Evolutionary conservation across 2,888 invertebrate genomes (phyloP), one percentile per base, ranked within the genome.

Genomic region (Philereme transversata): DNA sequence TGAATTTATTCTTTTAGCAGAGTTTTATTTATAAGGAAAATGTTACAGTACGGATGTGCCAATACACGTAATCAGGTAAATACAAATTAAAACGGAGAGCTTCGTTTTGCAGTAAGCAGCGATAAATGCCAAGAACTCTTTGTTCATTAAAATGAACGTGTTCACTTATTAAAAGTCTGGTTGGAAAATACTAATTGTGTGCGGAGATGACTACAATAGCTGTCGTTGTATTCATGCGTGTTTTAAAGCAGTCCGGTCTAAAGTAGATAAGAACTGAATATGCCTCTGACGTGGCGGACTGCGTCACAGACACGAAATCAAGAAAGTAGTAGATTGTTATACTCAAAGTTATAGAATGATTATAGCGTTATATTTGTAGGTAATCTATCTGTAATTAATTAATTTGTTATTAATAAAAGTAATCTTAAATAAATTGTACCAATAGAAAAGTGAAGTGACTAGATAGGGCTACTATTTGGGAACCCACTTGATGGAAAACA

Each of bases 1-100:
- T 78, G 73, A 68, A 77, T 74, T 74, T 75, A 77, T 77, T 73
- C 73, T 78, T 74, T 74, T 63, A 72, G 75, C 74, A 63, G 68
- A 56, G 51, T 55, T 56, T 51, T 58, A 55, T 62, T 63, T 49
- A 46, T 52, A 55, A 43, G 40, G 50, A 36, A 64, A 63, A 59
- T 57, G 53, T 64, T 53, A 54, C 57, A 43, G 52, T 43, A 60
- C 52, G 51, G 51, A 57, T 56, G 56, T 57, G 57, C 56, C 54
- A 36, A 57, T 62, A 69, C 62, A 63, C 64, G 55, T 67, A 67
- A 70, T 69, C 67, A 61, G 52, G 59, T 64, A 65, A 72, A 69
- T 65, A 62, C 49, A 64, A 71, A 72, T 62, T 60, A 71, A 64
- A 69, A 68, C 69, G 52, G 67, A 72, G 64, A 58, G 64, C 71